Evolutionary conservation across 2,113 vertebrate species (phyloP), one percentile per base, ranked within the genome.

Genomic region (Lophura nycthemera): DNA sequence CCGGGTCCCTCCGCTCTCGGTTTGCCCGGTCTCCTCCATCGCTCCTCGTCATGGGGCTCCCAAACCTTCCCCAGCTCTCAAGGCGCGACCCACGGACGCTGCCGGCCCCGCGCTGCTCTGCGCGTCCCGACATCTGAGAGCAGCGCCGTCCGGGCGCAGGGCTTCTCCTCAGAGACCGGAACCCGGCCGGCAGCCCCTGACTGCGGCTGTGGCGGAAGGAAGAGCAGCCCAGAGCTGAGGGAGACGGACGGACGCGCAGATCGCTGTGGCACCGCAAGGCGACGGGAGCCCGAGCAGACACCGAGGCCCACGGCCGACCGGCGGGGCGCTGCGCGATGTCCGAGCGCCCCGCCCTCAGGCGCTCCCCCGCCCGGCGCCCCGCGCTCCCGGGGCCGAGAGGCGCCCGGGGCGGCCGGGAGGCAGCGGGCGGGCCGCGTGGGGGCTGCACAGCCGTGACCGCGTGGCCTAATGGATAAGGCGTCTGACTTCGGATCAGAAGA

Each of bases 381-480:
- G 45, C 45, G 9, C 45, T 21, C 19, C 45, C 45, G 9, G 45
- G 56, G 11, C 56, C 11, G 52, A 27, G 27, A 1, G 14, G 52
- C 27, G 52, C 9, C 32, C 19, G 6, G 32, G 27, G 27, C 52
- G 2, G 2, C 25, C 1, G 40, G 30, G 4, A 0, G 12, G 1
- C 1, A 11, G 40, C 17, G 38, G 9, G 11, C 4, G 21, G 8
- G 4, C 0, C 70, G 19, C 9, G 47, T 19, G 5, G 47, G 47
- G 20, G 47, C 20, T 47, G 8, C 10, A 47, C 4, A 21, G 10
- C 47, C 47, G 47, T 42, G 98, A 97, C 97, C 97, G 97, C 97
- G 98, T 98, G 98, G 98, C 97, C 96, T 98, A 98, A 97, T 97
- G 97, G 97, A 98, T 97, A 98, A 98, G 96, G 97, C 95, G 96